Conservation (phyloP, 2,113 vertebrate genomes). For the Columba janthina region DNA sequence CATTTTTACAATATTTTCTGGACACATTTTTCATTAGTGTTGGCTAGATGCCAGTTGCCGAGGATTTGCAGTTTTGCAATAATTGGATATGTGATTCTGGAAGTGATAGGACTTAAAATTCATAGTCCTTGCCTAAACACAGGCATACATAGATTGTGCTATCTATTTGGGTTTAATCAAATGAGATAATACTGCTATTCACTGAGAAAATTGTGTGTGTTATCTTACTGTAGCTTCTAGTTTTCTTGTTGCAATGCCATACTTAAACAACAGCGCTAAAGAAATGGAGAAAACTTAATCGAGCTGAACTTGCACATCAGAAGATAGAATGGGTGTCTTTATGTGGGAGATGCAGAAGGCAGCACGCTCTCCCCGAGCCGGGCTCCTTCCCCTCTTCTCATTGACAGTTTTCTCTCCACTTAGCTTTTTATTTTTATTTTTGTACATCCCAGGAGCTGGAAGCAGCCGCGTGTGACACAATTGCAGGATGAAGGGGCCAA, state of each 20-base stretch:
- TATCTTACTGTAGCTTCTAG: neutral
- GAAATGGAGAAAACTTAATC: neutral
- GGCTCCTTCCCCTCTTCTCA: neutral
- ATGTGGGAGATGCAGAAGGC: neutral
- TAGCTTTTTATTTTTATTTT: too few species aligned
- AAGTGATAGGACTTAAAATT: neutral
- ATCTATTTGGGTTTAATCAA: neutral
- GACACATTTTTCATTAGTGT: fast-evolving
- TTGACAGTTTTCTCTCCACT: fast-evolving
- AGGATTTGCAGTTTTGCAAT: neutral
- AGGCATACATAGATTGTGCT: neutral
- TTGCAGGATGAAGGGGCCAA: fast-evolving
- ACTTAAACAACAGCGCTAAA: neutral
- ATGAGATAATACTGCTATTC: neutral
- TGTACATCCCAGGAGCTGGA: neutral
- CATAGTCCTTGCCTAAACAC: neutral
- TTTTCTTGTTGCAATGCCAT: neutral
- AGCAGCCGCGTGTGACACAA: fast-evolving
- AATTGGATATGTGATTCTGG: neutral
- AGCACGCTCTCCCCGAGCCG: fast-evolving
- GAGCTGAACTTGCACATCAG: neutral
- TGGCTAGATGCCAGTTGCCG: neutral
- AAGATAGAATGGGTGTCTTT: neutral
- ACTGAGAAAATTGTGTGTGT: neutral
- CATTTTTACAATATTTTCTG: fast-evolving